These are phyloP conservation scores for Spodoptera litura DNA, from an alignment of 1,140 invertebrate species.

Conservation along the genomic window DNA sequence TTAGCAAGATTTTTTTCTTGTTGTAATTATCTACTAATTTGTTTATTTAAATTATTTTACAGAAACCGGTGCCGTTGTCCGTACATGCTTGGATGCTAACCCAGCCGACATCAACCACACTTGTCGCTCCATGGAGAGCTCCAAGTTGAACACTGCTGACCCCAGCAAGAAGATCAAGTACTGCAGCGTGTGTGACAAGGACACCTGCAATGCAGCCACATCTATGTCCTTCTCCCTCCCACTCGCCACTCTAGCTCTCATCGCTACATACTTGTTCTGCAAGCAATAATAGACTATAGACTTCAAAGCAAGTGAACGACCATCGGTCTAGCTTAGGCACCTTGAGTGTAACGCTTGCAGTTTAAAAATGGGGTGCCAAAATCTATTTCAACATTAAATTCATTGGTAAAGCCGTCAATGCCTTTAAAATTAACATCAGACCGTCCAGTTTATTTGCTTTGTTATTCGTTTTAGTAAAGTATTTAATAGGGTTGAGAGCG, in stretches of 20 bases:
- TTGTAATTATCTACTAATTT: neutral
- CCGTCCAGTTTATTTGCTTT: constrained; percentile 49
- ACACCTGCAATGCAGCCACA: constrained; percentile 86
- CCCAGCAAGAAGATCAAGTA: constrained; percentile 67
- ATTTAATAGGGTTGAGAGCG: constrained; percentile 11
- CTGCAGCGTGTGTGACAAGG: constrained; percentile 82
- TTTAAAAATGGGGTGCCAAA: constrained; percentile 31
- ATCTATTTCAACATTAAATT: constrained; percentile 1
- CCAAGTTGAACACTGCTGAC: constrained; percentile 55
- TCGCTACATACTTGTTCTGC: constrained; percentile 70
- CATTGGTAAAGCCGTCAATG: constrained; percentile 40
- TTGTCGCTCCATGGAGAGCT: constrained; percentile 66
- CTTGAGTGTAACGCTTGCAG: constrained; percentile 38
- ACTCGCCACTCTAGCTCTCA: constrained; percentile 70
- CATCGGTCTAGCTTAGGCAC: constrained; percentile 52
- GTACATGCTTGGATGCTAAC: constrained; percentile 78
- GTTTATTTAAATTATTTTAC: constrained; percentile 56
- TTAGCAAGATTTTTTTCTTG: constrained; percentile 22
- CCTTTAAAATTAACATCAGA: constrained; percentile 31
- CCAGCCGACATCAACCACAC: constrained; percentile 74
- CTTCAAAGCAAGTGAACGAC: constrained; percentile 54
- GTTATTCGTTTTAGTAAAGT: constrained; percentile 33
- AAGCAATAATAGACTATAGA: constrained; percentile 69
- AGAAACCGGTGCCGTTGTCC: constrained; percentile 72
- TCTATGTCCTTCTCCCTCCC: constrained; percentile 77